Evolutionary conservation across 2,888 invertebrate genomes (phyloP), one percentile per base, ranked within the genome.

Genomic region (Scaptomyza polygonia): DNA sequence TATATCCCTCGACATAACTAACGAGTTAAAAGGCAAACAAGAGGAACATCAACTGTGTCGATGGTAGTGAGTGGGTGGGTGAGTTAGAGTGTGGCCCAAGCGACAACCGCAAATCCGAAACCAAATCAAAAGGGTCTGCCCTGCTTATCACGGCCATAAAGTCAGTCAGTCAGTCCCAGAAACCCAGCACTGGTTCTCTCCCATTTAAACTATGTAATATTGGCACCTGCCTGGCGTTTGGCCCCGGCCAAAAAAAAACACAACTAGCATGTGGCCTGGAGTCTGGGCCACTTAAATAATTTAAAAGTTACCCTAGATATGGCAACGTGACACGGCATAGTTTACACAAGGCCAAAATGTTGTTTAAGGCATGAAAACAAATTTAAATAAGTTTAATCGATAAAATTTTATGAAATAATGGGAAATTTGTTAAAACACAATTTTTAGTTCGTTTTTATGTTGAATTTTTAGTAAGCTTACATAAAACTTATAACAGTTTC

Each of bases 141-240:
- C 79, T 87, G 88, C 82, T 83, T 83, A 88, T 88, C 83, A 88
- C 68, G 59, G 88, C 70, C 83, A 88, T 88, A 88, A 87, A 83
- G 88, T 71, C 86, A 82, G 66, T 71, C 86, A 82, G 66, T 40
- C 55, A 34, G 53, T 39, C 47, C 30, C 40, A 7, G 27, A 14
- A 34, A 7, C 30, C 27, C 42, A 16, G 59, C 51, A 14, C 25
- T 34, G 11, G 14, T 25, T 25, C 25, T 43, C 48, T 64, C 77
- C 77, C 83, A 73, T 65, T 82, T 73, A 65, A 82, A 82, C 82
- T 83, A 85, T 83, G 87, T 87, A 79, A 83, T 83, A 83, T 83
- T 83, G 82, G 79, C 82, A 83, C 82, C 82, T 87, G 88, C 61
- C 74, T 47, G 53, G 29, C 49, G 34, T 25, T 39, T 52, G 39